Conservation (phyloP, 2,888 invertebrate genomes). For the Melinaea marsaeus region DNA sequence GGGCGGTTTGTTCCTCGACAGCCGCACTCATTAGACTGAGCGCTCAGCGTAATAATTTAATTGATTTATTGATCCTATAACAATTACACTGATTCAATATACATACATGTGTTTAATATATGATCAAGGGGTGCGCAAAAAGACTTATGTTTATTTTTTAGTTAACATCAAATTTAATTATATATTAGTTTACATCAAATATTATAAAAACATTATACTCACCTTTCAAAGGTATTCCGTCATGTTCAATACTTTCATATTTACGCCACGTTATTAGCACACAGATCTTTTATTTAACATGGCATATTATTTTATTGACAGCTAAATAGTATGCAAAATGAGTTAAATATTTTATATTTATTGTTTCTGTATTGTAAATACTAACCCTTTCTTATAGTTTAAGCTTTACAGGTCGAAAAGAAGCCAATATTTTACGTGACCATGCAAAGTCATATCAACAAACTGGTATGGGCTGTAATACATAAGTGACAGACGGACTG, state of each 20-base stretch:
- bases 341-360: neutral
- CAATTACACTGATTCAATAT: slow-evolving; percentile 53
- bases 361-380: too few species aligned
- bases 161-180: too few species aligned
- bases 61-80: slow-evolving; percentile 66
- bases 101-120: neutral
- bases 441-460: too few species aligned
- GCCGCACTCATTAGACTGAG: slow-evolving; percentile 53
- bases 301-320: slow-evolving; percentile 6
- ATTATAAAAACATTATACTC: neutral
- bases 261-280: slow-evolving; percentile 13
- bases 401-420: neutral
- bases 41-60: slow-evolving; percentile 65
- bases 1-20: slow-evolving; percentile 41
- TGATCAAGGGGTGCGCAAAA: neutral
- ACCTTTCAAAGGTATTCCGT: neutral
- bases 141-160: too few species aligned
- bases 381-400: too few species aligned
- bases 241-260: slow-evolving; percentile 10
- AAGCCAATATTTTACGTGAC: too few species aligned
- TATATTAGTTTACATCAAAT: too few species aligned
- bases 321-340: neutral
- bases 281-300: slow-evolving; percentile 10
- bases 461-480: slow-evolving; percentile 41
- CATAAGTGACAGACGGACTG: slow-evolving; percentile 65